Base-by-base conservation (phyloP, 2,888 invertebrate species). In the Brachycybe producta region DNA sequence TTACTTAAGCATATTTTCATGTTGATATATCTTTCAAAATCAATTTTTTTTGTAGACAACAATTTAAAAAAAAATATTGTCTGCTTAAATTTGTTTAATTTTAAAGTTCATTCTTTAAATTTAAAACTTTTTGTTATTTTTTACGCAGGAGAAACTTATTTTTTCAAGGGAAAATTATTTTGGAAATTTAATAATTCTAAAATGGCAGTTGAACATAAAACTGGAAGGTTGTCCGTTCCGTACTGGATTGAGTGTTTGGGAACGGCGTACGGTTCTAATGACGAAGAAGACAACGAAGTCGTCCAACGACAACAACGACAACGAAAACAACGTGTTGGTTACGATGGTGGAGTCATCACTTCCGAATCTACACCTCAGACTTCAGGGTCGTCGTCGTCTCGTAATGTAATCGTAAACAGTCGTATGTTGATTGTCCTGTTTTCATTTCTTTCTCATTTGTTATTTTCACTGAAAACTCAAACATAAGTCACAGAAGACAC, bases 191-290 rank as follows among this genome's bases (percentile, higher is more conserved):
- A 46, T 17, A 23, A 46, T n/a, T 21, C 23, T 28, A 34, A 5
- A 5, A 46, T 21, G 34, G 24, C 5, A 11, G 17, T 36, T 8
- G 36, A 34, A 13, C 46, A 41, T 19, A 19, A 11, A 21, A 5
- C 30, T 23, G 46, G 46, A 36, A 34, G n/a, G 21, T 19, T 36
- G 5, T 11, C 24, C 11, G 17, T 19, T 46, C 15, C 46, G 5
- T 23, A 15, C 24, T 46, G 46, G 46, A 36, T 46, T 34, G 19
- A 15, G 17, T 46, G 46, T 46, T 24, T 36, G 11, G 17, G 38
- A 8, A 28, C 5, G 19, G 15, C n/a, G n/a, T 30, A 30, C n/a
- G n/a, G n/a, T 11, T n/a, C 8, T 8, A 7, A 38, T 15, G 15
- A 15, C 39, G 39, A 38, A 11, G 11, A 15, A 11, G 17, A 38